Evolutionary conservation across 2,113 vertebrate genomes (phyloP).

Genomic region (Poicephalus gulielmi): DNA sequence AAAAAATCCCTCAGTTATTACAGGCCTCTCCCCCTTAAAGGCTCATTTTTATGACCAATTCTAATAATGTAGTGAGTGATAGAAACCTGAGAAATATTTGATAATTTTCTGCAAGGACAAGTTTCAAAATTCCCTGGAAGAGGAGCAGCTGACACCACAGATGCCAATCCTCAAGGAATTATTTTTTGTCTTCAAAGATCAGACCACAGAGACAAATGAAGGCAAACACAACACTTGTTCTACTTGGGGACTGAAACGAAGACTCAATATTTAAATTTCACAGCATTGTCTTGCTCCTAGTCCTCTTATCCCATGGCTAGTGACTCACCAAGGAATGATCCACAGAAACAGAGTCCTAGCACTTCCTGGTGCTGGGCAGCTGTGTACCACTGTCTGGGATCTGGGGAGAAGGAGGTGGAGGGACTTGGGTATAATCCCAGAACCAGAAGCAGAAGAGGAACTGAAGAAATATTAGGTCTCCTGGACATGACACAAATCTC

Average conservation of each 20-base stretch:
- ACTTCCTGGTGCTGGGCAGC: rapidly evolving
- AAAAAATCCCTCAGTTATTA: background rate
- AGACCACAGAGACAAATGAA: background rate
- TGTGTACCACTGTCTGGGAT: rapidly evolving
- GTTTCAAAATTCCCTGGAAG: background rate
- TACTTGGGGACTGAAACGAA: background rate
- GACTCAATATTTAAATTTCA: background rate
- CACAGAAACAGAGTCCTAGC: rapidly evolving
- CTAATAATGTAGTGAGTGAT: background rate
- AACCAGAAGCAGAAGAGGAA: background rate
- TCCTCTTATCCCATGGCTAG: background rate
- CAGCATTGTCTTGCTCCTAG: background rate
- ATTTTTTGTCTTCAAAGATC: background rate
- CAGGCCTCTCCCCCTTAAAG: background rate
- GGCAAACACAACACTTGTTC: background rate
- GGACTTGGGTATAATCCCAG: background rate
- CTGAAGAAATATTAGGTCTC: background rate
- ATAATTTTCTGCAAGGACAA: background rate
- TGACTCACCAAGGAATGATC: background rate
- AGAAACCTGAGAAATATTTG: background rate
- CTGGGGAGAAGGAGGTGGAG: background rate
- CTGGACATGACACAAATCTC: background rate
- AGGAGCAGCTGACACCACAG: rapidly evolving
- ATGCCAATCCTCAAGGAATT: background rate
- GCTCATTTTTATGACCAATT: background rate